A percentile compares a stretch with the other conserved stretches of the same genome.
Conservation (phyloP, 2,113 vertebrate species). For the Muntiacus reevesi region DNA sequence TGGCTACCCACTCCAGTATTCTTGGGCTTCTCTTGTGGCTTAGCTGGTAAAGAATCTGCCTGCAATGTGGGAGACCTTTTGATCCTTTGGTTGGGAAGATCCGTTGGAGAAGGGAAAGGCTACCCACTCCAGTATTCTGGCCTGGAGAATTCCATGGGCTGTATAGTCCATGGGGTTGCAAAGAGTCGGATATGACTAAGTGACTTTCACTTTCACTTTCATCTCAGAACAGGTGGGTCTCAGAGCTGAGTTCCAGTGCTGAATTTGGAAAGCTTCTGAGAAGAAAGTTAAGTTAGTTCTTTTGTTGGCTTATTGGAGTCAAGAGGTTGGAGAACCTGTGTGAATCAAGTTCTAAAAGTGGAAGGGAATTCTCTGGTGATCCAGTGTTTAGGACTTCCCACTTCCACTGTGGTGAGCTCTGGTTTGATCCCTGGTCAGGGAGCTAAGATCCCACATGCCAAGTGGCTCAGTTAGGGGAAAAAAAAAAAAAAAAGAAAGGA, state of each 20-base stretch:
- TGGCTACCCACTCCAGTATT: background rate
- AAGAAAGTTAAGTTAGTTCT: background rate
- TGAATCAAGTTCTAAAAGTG: background rate
- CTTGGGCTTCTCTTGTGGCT: background rate
- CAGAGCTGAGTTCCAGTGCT: background rate
- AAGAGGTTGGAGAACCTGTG: background rate
- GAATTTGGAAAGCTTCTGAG: background rate
- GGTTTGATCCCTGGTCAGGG: background rate
- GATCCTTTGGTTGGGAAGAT: background rate
- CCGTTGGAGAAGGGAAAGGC: background rate
- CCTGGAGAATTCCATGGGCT: background rate
- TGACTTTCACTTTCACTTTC: background rate
- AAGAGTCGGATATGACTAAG: background rate
- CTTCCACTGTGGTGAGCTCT: background rate
- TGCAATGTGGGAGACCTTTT: background rate
- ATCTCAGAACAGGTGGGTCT: background rate
- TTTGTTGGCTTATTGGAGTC: background rate
- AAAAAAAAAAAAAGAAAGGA: background rate
- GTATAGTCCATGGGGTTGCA: background rate
- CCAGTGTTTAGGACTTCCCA: background rate
- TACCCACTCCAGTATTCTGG: background rate
- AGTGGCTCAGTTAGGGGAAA: background rate
- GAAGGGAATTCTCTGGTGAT: background rate
- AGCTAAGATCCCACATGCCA: background rate
- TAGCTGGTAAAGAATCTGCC: background rate